Base-by-base conservation (phyloP, 1,140 invertebrate genomes). In the Pseudomyrmex concolor region DNA sequence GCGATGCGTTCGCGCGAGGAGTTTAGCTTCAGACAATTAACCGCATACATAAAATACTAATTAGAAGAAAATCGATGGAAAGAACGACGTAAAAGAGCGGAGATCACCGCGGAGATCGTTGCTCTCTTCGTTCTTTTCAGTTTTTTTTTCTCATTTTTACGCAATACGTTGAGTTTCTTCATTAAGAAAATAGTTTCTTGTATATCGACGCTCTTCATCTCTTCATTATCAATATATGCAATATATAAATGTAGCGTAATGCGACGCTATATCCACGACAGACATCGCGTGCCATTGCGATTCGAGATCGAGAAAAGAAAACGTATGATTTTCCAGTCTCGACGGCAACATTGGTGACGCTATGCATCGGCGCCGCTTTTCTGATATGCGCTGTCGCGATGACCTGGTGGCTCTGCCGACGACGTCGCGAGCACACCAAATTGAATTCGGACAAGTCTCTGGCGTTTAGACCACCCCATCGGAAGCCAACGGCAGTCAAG, bases 401-500 rank as follows among this genome's bases (percentile, higher is more conserved):
- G 77, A 95, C 95, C 9, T 96, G 95, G 91, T 95, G 95, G 92
- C 95, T 96, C 83, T 96, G 96, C 82, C 93, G 95, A 54, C 93
- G 95, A 48, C 93, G 95, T 50, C 91, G 93, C 81, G 93, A 95
- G 77, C 92, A 93, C 81, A 92, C 91, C 13, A 94, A 95, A 68
- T 89, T 94, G 43, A 94, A 93, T 12, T 93, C 94, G 7, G 95
- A 96, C 85, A 95, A 95, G 82, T 95, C 96, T 0, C 84, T 96
- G 77, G 95, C 95, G 2, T 95, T 96, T 85, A 94, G 95, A 19
- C 93, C 94, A 2, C 95, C 95, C 2, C 95, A 96, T 76, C 93
- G 95, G 9, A 95, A 95, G 78, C 96, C 96, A 0, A 96, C 95
- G 0, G 96, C 96, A 0, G 96, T 97, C 2, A 96, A 96, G 83